Percentiles rank a stretch among this genome's conserved stretches.
phyloP scores from a whole-genome alignment of 2,797 vertebrate genomes.

The Heteromormyrus szaboi region DNA sequence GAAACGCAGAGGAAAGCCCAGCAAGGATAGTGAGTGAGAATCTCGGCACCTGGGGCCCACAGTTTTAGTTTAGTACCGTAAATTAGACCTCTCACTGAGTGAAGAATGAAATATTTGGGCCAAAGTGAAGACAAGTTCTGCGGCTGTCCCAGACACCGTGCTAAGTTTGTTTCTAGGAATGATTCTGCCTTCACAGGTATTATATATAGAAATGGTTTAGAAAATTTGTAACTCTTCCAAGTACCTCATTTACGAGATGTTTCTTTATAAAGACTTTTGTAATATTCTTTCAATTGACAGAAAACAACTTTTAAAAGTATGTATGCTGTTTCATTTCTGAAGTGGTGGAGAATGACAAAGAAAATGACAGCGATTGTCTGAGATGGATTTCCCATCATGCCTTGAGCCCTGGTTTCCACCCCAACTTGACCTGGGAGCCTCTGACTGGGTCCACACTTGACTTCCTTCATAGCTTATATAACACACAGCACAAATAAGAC shows the following conservation, averaged over 20 bases:
- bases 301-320: neutral
- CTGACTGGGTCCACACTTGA: neutral
- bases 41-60: neutral
- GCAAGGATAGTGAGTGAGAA: neutral
- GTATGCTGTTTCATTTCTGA: neutral
- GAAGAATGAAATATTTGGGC: neutral
- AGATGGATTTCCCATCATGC: neutral
- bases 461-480: constrained; percentile 62
- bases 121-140: neutral
- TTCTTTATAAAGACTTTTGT: constrained; percentile 44
- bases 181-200: constrained; percentile 22
- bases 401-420: neutral
- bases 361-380: neutral
- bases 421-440: neutral
- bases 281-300: neutral
- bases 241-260: constrained; percentile 36
- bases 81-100: neutral
- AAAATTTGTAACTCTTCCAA: constrained; percentile 54
- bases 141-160: constrained; percentile 24
- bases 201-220: constrained; percentile 49
- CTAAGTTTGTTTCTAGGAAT: constrained; percentile 45
- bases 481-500: constrained; percentile 49
- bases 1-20: neutral
- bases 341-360: neutral
- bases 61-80: neutral